Percentiles rank a stretch among this genome's conserved stretches.
These are phyloP conservation scores for Drosophila elegans DNA, from an alignment of 1,140 invertebrate genomes.

Conservation along the genomic window DNA sequence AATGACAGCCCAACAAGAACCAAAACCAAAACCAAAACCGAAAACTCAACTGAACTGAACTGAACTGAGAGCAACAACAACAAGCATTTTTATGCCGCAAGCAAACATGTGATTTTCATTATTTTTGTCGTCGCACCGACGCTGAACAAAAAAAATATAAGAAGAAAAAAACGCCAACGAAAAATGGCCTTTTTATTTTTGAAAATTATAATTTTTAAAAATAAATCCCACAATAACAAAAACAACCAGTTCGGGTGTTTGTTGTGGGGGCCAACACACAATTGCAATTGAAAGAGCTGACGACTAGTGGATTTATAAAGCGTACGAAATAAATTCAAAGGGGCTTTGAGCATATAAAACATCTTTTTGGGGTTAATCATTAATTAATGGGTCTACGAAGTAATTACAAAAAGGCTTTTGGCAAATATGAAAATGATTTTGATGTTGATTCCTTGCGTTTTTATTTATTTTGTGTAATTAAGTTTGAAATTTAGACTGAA, in stretches of 20 bases:
- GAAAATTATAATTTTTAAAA: constrained; percentile 82
- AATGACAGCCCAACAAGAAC: constrained; percentile 58
- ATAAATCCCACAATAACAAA: constrained; percentile 54
- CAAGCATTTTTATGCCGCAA: constrained; percentile 72
- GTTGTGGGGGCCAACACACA: constrained; percentile 37
- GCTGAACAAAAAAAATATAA: too few relatives aligned
- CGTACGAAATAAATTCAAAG: constrained; percentile 15
- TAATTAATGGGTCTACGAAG: constrained; percentile 14
- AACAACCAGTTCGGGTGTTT: constrained; percentile 16
- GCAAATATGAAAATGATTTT: background rate
- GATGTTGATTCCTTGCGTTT: background rate
- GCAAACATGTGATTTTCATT: constrained; percentile 82
- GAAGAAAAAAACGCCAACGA: constrained; percentile 6
- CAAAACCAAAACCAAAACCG: constrained; percentile 26
- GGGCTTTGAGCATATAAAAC: background rate
- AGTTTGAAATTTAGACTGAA: too few relatives aligned
- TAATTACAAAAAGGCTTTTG: background rate
- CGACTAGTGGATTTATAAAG: constrained; percentile 1
- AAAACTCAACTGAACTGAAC: constrained; percentile 19
- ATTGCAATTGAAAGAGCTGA: constrained; percentile 23
- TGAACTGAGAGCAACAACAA: constrained; percentile 18
- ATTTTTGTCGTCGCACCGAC: constrained; percentile 74
- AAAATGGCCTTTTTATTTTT: constrained; percentile 72
- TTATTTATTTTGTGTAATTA: too few relatives aligned
- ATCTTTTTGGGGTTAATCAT: constrained; percentile 3